Base-by-base conservation (phyloP, 2,113 vertebrate genomes). In the Felis chaus region DNA sequence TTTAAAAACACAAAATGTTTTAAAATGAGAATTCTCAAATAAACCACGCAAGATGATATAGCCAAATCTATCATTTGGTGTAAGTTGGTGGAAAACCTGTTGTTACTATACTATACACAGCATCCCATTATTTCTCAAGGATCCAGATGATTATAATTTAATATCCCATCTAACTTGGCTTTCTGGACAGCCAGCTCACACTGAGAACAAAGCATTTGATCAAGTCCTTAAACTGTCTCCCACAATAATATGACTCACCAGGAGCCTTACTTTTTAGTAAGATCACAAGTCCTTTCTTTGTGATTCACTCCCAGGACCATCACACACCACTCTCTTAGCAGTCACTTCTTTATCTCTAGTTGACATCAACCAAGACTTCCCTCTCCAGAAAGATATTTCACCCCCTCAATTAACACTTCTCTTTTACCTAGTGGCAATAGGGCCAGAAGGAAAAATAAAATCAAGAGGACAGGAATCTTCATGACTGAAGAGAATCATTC, bases 351-450 rank as follows among this genome's bases (percentile, higher is more conserved):
- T 73, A 2, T 55, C 31, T 65, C 31, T 33, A 91, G 48, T 45
- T 85, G 55, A 76, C 19, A 81, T 93, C 23, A 68, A 69, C 31
- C 13, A 90, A 84, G 50, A 80, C 29, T 71, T 57, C 48, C 50
- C 4, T 91, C 63, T 89, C 16, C 29, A 80, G 25, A 86, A 96
- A 89, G 23, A 53, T 29, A 71, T 89, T 86, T n/a, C 33, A 73
- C 25, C 12, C 21, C 74, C 15, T 93, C 21, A 97, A 27, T 33
- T 69, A 88, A 88, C 5, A 55, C 89, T 74, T 93, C 45, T 36
- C 69, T 36, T 96, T 97, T 97, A 97, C 94, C 90, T 97, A 81
- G 76, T 82, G 57, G 13, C 53, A 94, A 23, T 41, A 31, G 18
- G 12, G 19, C 12, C 92, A 94, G 71, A 85, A 96, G 89, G 36